Base-by-base conservation (phyloP, 2,888 invertebrate species). In the Brenthis hecate region DNA sequence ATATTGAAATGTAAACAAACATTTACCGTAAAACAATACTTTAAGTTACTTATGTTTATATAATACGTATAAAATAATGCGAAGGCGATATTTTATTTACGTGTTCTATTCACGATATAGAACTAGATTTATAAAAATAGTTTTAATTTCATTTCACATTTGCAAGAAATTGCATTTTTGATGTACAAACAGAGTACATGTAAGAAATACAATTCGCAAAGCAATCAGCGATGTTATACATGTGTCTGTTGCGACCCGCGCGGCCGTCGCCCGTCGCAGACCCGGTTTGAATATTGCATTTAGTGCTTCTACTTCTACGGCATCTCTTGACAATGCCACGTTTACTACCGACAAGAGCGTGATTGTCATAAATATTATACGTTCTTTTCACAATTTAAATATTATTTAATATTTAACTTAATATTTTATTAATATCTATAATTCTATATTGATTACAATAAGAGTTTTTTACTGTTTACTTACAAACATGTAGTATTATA, bases 231-330 rank as follows among this genome's bases (percentile, higher is more conserved):
- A 80, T 82, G 84, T 82, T 60, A 85, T 85, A 86, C 84, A 83
- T 82, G 80, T 81, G 84, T 85, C 81, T 83, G 81, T 74, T 73
- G 70, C 71, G 81, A 85, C 88, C 85, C 87, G 69, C 74, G 88
- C 79, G 88, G 76, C n/a, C n/a, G n/a, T n/a, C n/a, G n/a, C 78
- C 84, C 85, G 85, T 88, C 77, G 79, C 81, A 74, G 80, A 81
- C 80, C 81, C 83, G 84, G 83, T 87, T 82, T 91, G 90, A 89
- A 91, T 91, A 90, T 90, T 90, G 85, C 88, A 91, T 89, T 87
- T 85, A 85, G 78, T 70, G 53, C 67, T 77, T 77, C 78, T 76
- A 79, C 83, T 83, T 71, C 70, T 74, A 58, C 60, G 60, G 68
- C 66, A 28, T 67, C 65, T 65, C 66, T 70, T 65, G 69, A 64